Conservation (phyloP, 2,888 invertebrate genomes). For the Andrena trimmerana region DNA sequence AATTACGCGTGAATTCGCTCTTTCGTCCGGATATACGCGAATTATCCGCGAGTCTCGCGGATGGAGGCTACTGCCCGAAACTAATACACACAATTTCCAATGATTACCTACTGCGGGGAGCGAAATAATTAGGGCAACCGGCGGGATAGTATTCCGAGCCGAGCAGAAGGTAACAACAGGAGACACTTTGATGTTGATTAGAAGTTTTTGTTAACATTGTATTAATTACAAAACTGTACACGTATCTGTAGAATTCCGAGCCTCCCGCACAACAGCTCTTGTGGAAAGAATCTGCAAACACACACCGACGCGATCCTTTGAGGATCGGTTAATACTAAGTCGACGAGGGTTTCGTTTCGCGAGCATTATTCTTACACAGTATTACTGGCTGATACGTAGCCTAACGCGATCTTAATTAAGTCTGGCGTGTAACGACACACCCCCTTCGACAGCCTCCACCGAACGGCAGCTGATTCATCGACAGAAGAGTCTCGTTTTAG, state of each 20-base stretch:
- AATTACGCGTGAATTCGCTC: constrained; percentile 41
- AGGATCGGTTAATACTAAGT: constrained; percentile 14
- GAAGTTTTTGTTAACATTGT: constrained; percentile 28
- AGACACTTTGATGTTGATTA: background rate
- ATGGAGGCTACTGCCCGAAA: constrained; percentile 37
- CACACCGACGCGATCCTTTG: background rate
- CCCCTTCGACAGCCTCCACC: background rate
- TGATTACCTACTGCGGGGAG: constrained; percentile 31
- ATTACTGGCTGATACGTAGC: constrained; percentile 24
- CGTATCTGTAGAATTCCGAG: background rate
- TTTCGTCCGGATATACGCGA: constrained; percentile 32
- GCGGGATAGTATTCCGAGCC: background rate
- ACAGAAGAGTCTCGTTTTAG: constrained; percentile 76
- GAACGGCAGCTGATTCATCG: constrained; percentile 60
- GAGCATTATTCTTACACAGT: constrained; percentile 24
- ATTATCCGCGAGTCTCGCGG: constrained; percentile 49
- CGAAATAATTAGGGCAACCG: constrained; percentile 33
- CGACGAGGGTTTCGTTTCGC: constrained; percentile 9
- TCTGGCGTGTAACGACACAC: background rate
- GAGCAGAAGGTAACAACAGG: background rate
- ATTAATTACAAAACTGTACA: constrained; percentile 67
- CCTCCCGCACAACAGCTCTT: constrained; percentile 1
- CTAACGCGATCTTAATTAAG: constrained; percentile 5
- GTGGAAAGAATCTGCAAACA: background rate
- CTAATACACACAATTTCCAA: constrained; percentile 41